Conservation (phyloP, 2,888 invertebrate genomes). For the Amblyteles armatorius region DNA sequence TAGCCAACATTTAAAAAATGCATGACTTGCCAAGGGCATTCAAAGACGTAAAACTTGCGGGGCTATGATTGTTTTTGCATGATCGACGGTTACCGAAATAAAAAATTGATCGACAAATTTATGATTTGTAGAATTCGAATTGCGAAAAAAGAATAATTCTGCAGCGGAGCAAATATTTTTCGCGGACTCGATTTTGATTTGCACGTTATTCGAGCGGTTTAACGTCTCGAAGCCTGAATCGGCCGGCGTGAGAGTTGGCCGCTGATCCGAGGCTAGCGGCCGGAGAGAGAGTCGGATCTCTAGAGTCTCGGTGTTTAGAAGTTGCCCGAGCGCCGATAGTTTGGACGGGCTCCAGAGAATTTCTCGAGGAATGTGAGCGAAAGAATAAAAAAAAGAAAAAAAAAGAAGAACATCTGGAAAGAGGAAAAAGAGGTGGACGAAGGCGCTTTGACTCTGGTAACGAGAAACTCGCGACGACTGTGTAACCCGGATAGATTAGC, state of each 20-base stretch:
- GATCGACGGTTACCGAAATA: not conserved
- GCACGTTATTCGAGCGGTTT: not conserved
- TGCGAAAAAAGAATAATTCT: not conserved
- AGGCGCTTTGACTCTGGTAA: conserved; percentile 47
- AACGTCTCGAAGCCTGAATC: conserved; percentile 4
- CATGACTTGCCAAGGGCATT: too few species aligned
- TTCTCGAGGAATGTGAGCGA: conserved; percentile 63
- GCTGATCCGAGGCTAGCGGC: conserved; percentile 7
- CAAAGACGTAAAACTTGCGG: not conserved
- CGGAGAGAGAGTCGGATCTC: conserved; percentile 19
- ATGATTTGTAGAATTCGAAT: not conserved
- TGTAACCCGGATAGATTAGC: not conserved
- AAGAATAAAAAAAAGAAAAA: conserved; percentile 38
- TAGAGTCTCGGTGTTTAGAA: conserved; percentile 47
- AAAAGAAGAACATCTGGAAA: conserved; percentile 15
- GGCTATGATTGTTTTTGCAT: too few species aligned
- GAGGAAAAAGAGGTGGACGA: conserved; percentile 37
- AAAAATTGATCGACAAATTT: not conserved
- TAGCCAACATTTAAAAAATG: not conserved
- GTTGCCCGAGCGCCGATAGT: conserved; percentile 48
- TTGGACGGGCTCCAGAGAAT: conserved; percentile 70
- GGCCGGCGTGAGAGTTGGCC: conserved; percentile 21
- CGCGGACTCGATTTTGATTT: not conserved
- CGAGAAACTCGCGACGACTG: conserved; percentile 34
- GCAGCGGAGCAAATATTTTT: not conserved